These are phyloP conservation scores for Drosophila robusta DNA, from an alignment of 2,888 invertebrate genomes.

Conservation along the genomic window DNA sequence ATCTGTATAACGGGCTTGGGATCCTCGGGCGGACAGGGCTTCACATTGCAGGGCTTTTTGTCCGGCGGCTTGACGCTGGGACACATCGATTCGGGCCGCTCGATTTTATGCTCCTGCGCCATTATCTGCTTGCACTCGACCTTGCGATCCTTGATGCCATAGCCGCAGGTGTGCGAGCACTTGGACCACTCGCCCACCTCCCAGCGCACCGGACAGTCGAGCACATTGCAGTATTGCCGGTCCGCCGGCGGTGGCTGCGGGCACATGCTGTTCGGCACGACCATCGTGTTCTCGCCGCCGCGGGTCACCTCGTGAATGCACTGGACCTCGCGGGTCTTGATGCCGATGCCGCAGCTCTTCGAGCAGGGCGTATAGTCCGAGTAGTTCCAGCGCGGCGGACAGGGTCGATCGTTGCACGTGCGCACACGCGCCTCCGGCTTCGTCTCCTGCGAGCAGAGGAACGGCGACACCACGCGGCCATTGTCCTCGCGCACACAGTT, in stretches of 20 bases:
- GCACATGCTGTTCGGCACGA: constrained; percentile 96
- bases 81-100: constrained; percentile 91
- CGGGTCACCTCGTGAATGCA: constrained; percentile 90
- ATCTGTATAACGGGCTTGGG: constrained; percentile 91
- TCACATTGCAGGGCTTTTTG: constrained; percentile 93
- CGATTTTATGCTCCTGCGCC: constrained; percentile 95
- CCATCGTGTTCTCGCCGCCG: constrained; percentile 94
- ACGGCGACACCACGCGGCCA: constrained; percentile 93
- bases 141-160: constrained; percentile 93
- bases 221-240: constrained; percentile 95
- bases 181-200: constrained; percentile 94
- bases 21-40: constrained; percentile 90
- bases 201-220: constrained; percentile 97
- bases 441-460: constrained; percentile 93
- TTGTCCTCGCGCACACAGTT: constrained; percentile 95
- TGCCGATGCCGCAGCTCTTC: constrained; percentile 97
- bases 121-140: constrained; percentile 96
- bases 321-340: constrained; percentile 92
- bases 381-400: constrained; percentile 97
- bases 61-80: constrained; percentile 90
- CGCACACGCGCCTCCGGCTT: constrained; percentile 95
- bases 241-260: constrained; percentile 95
- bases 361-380: constrained; percentile 96
- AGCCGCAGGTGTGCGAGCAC: constrained; percentile 96
- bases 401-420: constrained; percentile 97